Conservation (phyloP, 2,888 invertebrate species). For the Schizotus pectinicornis region DNA sequence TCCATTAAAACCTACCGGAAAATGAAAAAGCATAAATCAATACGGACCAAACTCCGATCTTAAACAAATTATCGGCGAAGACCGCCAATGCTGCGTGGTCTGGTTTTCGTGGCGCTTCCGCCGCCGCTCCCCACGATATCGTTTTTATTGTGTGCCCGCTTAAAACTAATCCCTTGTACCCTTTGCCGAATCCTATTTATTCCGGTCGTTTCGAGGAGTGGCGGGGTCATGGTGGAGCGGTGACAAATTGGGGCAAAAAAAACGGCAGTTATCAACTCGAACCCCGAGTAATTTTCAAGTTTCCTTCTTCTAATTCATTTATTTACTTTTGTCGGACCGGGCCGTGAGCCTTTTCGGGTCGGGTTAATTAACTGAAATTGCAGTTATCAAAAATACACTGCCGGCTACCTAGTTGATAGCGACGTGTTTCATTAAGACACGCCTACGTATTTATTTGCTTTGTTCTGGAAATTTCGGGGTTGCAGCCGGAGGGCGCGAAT, state of each 20-base stretch:
- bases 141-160: slow-evolving; percentile 15
- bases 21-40: neutral
- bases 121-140: neutral
- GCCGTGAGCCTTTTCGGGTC: neutral
- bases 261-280: slow-evolving; percentile 30
- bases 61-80: too few species aligned
- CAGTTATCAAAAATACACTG: neutral
- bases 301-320: slow-evolving; percentile 28
- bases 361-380: slow-evolving; percentile 8
- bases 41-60: too few species aligned
- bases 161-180: slow-evolving; percentile 21
- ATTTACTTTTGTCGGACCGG: slow-evolving; percentile 1
- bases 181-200: slow-evolving; percentile 22
- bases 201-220: slow-evolving; percentile 28
- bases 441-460: too few species aligned
- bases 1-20: slow-evolving; percentile 11
- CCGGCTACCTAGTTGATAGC: too few species aligned
- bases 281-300: slow-evolving; percentile 27
- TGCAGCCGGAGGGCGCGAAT: too few species aligned
- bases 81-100: too few species aligned
- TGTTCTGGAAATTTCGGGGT: too few species aligned
- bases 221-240: slow-evolving; percentile 33
- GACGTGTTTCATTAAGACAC: too few species aligned
- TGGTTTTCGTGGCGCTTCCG: too few species aligned
- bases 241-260: slow-evolving; percentile 40